phyloP scores from a whole-genome alignment of 1,140 invertebrate genomes.

The Aphelinus certus region DNA sequence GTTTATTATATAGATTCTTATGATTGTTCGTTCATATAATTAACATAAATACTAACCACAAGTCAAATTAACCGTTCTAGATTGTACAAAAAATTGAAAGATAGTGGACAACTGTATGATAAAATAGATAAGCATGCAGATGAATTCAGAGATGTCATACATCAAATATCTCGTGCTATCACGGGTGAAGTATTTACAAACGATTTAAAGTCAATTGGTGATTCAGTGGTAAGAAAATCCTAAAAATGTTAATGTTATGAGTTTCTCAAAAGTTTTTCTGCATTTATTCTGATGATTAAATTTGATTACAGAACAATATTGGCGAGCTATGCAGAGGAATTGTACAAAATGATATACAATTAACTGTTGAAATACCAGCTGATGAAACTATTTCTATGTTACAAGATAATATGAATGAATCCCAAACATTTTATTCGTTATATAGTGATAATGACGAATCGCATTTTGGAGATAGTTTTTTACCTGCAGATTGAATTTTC shows the following conservation, averaged over 20 bases:
- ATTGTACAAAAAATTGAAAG: conserved; percentile 58
- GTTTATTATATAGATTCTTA: not conserved
- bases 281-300: too few relatives aligned
- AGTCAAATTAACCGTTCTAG: conserved; percentile 39
- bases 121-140: conserved; percentile 53
- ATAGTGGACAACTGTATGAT: conserved; percentile 51
- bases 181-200: conserved; percentile 52
- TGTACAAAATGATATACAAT: conserved; percentile 56
- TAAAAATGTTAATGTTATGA: conserved; percentile 19
- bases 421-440: conserved; percentile 60
- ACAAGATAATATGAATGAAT: conserved; percentile 58
- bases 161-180: conserved; percentile 57
- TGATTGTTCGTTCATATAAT: not conserved
- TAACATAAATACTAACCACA: not conserved
- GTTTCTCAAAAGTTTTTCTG: conserved; percentile 23
- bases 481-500: conserved; percentile 49
- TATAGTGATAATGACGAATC: conserved; percentile 56
- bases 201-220: conserved; percentile 55
- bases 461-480: conserved; percentile 54
- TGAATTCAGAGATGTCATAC: conserved; percentile 57
- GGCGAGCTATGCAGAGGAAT: conserved; percentile 58
- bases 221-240: conserved; percentile 54
- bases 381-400: conserved; percentile 60
- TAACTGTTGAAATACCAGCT: conserved; percentile 57
- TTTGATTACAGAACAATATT: conserved; percentile 56